Evolutionary conservation across 2,888 invertebrate genomes (phyloP), one percentile per base, ranked within the genome.

Genomic region (Lasioglossum malachurum): DNA sequence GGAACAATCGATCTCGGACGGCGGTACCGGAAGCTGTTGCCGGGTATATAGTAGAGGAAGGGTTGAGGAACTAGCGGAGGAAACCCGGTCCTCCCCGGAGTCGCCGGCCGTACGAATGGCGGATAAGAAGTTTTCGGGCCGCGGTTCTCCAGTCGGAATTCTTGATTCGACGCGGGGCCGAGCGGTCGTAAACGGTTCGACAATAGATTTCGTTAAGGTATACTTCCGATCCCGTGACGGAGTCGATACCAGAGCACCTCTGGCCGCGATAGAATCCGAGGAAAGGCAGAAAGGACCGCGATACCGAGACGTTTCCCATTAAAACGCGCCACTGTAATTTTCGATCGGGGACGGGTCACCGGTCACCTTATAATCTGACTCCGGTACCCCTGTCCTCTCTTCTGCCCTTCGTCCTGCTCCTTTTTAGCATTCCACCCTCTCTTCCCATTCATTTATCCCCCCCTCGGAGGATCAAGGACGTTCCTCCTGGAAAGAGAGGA

Each of bases 161-260:
- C 64, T 41, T 75, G 76, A 57, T 53, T 75, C 27, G 35, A 4
- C 27, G 46, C 35, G 31, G 19, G 57, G n/a, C 64, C 57, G 57
- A n/a, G 8, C 53, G 60, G 31, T 67, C 35, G 82, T 87, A 84
- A 84, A 87, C 80, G 84, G 82, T 60, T 74, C 72, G 82, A 88
- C 88, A 85, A 90, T 87, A 86, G 88, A 87, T 89, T 85, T 85
- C 78, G 88, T 91, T 87, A 76, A 83, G 72, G 81, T 78, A 89
- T 91, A 86, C 88, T 75, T 76, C 71, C 67, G 69, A 75, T 79
- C 12, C 38, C 79, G 73, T 69, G 35, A 71, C 60, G 69, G 35
- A 88, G 84, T 88, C 91, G 86, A 91, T 91, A 91, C 41, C 90
- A 89, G 87, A 75, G 49, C 69, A 12, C 60, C 69, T 23, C 44